phyloP scores from a whole-genome alignment of 2,113 vertebrate genomes.

The Menidia beryllina region DNA sequence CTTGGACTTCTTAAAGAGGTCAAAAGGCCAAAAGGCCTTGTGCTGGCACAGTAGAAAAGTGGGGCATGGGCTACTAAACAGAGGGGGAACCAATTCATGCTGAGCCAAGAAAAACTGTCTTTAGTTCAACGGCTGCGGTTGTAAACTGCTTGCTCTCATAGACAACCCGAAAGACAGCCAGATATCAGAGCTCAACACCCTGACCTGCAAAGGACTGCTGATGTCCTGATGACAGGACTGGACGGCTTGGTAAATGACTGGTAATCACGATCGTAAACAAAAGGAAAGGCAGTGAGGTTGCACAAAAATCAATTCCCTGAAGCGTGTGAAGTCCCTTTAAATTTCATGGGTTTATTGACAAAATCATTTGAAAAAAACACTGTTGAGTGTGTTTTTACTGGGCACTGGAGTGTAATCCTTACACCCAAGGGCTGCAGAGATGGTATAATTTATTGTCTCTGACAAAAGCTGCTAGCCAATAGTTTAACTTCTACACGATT shows the following conservation, averaged over 20 bases:
- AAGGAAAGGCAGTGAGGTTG: constrained; percentile 14
- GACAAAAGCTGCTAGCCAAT: constrained; percentile 8
- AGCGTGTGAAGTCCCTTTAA: constrained; percentile 16
- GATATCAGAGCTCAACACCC: constrained; percentile 67
- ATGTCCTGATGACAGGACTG: constrained; percentile 69
- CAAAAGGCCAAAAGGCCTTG: constrained; percentile 23
- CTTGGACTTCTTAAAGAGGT: constrained; percentile 36
- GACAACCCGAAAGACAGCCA: constrained; percentile 64
- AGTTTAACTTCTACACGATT: too few species aligned
- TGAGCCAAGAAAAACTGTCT: constrained; percentile 66
- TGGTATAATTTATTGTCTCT: constrained; percentile 9
- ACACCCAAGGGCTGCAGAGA: background rate
- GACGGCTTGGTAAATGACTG: constrained; percentile 71
- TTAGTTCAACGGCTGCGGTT: constrained; percentile 60
- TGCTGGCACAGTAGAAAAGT: constrained; percentile 27
- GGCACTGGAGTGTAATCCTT: background rate
- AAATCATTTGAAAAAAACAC: constrained; percentile 15
- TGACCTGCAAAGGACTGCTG: constrained; percentile 72
- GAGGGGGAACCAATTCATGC: constrained; percentile 59
- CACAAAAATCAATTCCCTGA: constrained; percentile 28
- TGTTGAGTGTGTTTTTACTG: constrained; percentile 21
- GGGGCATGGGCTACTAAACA: constrained; percentile 36
- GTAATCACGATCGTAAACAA: constrained; percentile 24
- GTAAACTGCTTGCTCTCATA: constrained; percentile 73
- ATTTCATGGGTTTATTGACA: constrained; percentile 23